Evolutionary conservation across 2,113 vertebrate genomes (phyloP), one percentile per base, ranked within the genome.

Genomic region (Gambusia affinis): DNA sequence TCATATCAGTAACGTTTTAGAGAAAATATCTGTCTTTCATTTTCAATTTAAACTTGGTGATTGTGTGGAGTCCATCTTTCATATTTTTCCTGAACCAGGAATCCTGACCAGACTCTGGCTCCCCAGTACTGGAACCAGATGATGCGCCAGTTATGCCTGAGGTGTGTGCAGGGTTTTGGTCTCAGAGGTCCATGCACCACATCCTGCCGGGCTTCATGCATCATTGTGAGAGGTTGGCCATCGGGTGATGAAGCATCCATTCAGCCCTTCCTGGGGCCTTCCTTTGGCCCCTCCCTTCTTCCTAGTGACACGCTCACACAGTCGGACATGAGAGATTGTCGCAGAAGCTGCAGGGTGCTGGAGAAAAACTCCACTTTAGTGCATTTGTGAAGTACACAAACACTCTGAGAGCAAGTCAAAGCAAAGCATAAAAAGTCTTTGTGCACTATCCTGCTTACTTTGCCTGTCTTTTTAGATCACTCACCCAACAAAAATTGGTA

Each of bases 171-270:
- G 39, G 64, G 35, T 54, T 75, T 64, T 75, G 87, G 78, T 87
- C 80, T 84, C 76, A 86, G 72, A 92, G 79, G 87, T 86, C 86
- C 76, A 44, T 69, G 72, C 72, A 28, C 81, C 8, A 30, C 64
- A 31, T 87, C 85, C 83, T 81, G 89, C 88, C 76, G 69, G 67
- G 80, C 70, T 89, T 76, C 85, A 94, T 94, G 87, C 79, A 93
- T 94, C 93, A 94, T 82, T 73, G 75, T 93, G 91, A 92, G 83
- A 85, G 82, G 80, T 68, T 81, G 81, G 89, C 81, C 78, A 57
- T 86, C 54, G 70, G 79, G 83, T 94, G 94, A 94, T 94, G 88
- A 83, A 94, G 86, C 68, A 72, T 86, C 88, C 89, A 89, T 90
- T 93, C 92, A 88, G 62, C 72, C 54, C 82, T 89, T 87, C 91